Conservation (phyloP, 2,888 invertebrate genomes). For the Oscheius sp. region DNA sequence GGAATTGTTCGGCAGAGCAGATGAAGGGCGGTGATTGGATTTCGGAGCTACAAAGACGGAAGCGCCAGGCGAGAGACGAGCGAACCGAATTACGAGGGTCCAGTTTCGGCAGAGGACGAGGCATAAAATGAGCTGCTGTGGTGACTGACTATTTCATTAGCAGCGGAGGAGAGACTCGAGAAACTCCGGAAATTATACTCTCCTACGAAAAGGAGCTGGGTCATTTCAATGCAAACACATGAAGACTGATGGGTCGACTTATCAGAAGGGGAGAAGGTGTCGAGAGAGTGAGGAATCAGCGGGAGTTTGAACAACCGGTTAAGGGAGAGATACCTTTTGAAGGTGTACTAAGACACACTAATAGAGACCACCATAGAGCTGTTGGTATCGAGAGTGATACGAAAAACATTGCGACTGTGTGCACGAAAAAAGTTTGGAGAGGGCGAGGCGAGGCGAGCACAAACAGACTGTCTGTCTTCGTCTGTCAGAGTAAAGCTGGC, state of each 20-base stretch:
- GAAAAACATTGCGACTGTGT: neutral
- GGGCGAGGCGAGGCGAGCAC: slow-evolving; percentile 15
- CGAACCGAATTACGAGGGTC: slow-evolving; percentile 35
- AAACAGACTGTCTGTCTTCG: slow-evolving; percentile 6
- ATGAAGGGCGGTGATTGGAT: slow-evolving; percentile 38
- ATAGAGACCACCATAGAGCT: neutral
- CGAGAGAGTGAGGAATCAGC: neutral
- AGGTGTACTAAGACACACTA: neutral
- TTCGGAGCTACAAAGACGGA: slow-evolving; percentile 34
- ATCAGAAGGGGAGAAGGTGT: neutral
- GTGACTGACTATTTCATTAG: slow-evolving; percentile 24
- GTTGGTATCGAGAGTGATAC: neutral
- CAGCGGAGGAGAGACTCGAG: slow-evolving; percentile 8
- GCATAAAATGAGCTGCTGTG: slow-evolving; percentile 20
- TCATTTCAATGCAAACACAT: neutral
- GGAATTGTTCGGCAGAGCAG: slow-evolving; percentile 26
- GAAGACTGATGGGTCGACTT: neutral
- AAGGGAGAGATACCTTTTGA: neutral
- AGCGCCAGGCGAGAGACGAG: slow-evolving; percentile 34
- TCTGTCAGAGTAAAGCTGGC: slow-evolving; percentile 7
- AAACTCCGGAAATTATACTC: slow-evolving; percentile 5
- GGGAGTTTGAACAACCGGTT: slow-evolving; percentile 5
- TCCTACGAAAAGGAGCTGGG: neutral
- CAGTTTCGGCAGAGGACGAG: slow-evolving; percentile 23
- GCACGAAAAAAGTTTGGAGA: slow-evolving; percentile 23